A percentile compares a stretch with the other conserved stretches of the same genome.
Evolutionary conservation across 1,140 invertebrate species (phyloP).

Genomic region (Anoplolepis gracilipes): DNA sequence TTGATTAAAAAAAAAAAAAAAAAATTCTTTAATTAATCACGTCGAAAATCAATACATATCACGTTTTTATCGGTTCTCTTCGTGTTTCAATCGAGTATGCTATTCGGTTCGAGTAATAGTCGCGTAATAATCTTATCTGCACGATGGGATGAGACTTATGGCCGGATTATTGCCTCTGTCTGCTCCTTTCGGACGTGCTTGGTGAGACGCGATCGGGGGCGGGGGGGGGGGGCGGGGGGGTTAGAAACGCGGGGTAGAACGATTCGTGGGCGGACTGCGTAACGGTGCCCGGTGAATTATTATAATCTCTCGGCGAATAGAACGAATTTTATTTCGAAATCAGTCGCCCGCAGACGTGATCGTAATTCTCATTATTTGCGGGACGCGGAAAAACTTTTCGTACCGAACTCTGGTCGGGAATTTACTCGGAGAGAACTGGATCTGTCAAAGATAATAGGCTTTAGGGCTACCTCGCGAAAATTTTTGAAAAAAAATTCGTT

Average conservation of each 20-base stretch:
- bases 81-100: constrained; percentile 1
- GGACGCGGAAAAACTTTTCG: constrained; percentile 25
- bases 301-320: constrained; percentile 70
- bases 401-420: not conserved
- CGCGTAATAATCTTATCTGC: constrained; percentile 51
- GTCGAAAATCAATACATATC: not conserved
- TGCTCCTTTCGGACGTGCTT: constrained; percentile 42
- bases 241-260: constrained; percentile 31
- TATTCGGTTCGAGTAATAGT: constrained; percentile 38
- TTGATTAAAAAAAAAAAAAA: no score
- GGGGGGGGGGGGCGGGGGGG: constrained; percentile 26
- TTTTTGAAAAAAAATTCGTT: not conserved
- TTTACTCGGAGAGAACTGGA: constrained; percentile 2
- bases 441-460: constrained; percentile 3
- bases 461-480: not conserved
- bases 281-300: constrained; percentile 67
- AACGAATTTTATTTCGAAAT: constrained; percentile 75
- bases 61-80: not conserved
- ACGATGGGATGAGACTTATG: constrained; percentile 43
- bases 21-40: not conserved
- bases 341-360: constrained; percentile 73
- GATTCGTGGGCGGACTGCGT: constrained; percentile 70
- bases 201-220: not conserved
- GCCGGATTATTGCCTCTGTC: constrained; percentile 54
- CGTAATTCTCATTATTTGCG: constrained; percentile 71